Percentiles rank a stretch among this genome's conserved stretches.
These are phyloP conservation scores for Holacanthus passer DNA, from an alignment of 2,113 vertebrate species.

Conservation along the genomic window DNA sequence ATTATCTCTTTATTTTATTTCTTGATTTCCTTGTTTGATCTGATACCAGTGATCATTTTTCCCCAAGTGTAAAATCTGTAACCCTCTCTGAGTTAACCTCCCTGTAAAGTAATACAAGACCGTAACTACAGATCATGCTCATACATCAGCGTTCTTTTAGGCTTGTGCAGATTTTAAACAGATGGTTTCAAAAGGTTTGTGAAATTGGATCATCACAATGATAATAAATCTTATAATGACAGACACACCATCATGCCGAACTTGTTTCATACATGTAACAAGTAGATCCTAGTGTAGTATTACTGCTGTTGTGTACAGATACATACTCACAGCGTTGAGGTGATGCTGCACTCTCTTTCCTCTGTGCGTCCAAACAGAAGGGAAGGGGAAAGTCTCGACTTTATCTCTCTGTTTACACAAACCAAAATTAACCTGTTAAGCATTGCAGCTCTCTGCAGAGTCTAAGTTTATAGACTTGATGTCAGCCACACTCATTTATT, in stretches of 20 bases:
- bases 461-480: no score
- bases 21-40: no score
- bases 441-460: no score
- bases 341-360: not conserved
- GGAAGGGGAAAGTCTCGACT: not conserved
- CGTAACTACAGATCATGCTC: not conserved
- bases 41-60: not conserved
- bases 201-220: not conserved
- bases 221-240: not conserved
- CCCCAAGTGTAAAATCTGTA: no score
- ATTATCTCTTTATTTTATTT: no score
- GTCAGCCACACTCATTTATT: not conserved
- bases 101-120: not conserved
- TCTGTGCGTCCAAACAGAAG: not conserved
- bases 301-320: not conserved
- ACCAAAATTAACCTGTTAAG: no score
- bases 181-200: not conserved
- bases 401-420: no score
- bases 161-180: not conserved
- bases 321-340: not conserved
- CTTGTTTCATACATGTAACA: not conserved
- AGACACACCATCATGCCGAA: not conserved
- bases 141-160: not conserved
- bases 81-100: no score
- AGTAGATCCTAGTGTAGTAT: no score